These are phyloP conservation scores for Callimorpha dominula DNA, from an alignment of 2,888 invertebrate genomes.

Conservation along the genomic window DNA sequence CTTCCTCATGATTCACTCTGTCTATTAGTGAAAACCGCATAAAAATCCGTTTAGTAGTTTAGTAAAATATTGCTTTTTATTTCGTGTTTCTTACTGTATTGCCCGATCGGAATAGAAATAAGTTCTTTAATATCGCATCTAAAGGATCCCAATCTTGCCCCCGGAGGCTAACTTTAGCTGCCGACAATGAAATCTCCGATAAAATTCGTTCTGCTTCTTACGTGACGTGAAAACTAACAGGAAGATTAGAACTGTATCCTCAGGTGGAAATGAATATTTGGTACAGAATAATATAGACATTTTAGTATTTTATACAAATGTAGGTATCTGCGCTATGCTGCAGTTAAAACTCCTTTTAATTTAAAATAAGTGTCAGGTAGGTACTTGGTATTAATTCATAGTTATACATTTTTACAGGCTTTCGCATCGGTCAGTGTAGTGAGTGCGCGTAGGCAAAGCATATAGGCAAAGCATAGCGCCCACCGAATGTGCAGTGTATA, in stretches of 20 bases:
- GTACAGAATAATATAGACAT: not conserved
- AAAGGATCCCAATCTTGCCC: constrained; percentile 19
- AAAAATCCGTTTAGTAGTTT: no score
- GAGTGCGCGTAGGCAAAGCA: no score
- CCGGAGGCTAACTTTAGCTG: constrained; percentile 21
- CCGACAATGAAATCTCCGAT: constrained; percentile 41
- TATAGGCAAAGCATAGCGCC: no score
- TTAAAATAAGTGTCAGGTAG: no score
- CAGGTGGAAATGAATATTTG: not conserved
- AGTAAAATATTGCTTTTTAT: constrained; percentile 12
- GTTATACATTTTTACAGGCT: no score
- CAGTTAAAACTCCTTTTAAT: no score
- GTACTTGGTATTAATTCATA: no score
- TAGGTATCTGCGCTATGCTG: no score
- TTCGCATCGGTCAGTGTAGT: no score
- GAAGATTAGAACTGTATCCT: not conserved
- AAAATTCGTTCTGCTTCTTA: constrained; percentile 32
- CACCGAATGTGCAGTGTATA: no score
- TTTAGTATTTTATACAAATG: not conserved
- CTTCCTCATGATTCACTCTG: no score
- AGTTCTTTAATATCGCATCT: constrained; percentile 20
- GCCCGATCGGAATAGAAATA: constrained; percentile 22
- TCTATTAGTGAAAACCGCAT: no score
- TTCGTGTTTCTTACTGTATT: constrained; percentile 15
- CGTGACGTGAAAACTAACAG: constrained; percentile 44